phyloP scores from a whole-genome alignment of 1,140 invertebrate species.

The Lasioglossum albipes region DNA sequence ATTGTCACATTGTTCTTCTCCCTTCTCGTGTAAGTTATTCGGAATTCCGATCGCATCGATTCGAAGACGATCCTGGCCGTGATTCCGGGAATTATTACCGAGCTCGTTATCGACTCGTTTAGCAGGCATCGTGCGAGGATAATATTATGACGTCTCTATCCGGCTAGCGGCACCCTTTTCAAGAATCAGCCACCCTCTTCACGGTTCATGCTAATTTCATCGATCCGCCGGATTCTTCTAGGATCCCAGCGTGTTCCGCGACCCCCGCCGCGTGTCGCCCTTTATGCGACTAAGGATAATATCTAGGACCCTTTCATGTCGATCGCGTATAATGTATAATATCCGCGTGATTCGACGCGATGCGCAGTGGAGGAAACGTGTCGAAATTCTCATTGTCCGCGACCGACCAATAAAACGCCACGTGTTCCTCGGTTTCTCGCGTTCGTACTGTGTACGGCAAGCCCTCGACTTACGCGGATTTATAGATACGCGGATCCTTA shows the following conservation, averaged over 20 bases:
- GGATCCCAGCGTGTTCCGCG: slow-evolving; percentile 44
- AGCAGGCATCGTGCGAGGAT: slow-evolving; percentile 58
- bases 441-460: not conserved
- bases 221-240: slow-evolving; percentile 64
- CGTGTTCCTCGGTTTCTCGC: not conserved
- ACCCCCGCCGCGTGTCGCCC: slow-evolving; percentile 61
- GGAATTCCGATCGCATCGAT: too few relatives aligned
- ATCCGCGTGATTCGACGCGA: not conserved
- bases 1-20: too few relatives aligned
- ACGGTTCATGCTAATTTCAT: slow-evolving; percentile 76
- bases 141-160: slow-evolving; percentile 78
- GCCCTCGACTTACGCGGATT: too few relatives aligned
- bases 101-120: slow-evolving; percentile 27
- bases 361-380: not conserved
- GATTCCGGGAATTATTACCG: not conserved
- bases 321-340: slow-evolving; percentile 3
- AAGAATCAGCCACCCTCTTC: slow-evolving; percentile 58
- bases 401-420: not conserved
- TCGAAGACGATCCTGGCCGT: not conserved
- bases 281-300: slow-evolving; percentile 42
- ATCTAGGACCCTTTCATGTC: slow-evolving; percentile 12
- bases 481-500: too few relatives aligned
- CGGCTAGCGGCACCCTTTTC: slow-evolving; percentile 60
- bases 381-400: not conserved
- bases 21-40: too few relatives aligned